A percentile compares a stretch with the other conserved stretches of the same genome.
Evolutionary conservation across 2,113 vertebrate species (phyloP).

Genomic region (Ornithorhynchus anatinus): DNA sequence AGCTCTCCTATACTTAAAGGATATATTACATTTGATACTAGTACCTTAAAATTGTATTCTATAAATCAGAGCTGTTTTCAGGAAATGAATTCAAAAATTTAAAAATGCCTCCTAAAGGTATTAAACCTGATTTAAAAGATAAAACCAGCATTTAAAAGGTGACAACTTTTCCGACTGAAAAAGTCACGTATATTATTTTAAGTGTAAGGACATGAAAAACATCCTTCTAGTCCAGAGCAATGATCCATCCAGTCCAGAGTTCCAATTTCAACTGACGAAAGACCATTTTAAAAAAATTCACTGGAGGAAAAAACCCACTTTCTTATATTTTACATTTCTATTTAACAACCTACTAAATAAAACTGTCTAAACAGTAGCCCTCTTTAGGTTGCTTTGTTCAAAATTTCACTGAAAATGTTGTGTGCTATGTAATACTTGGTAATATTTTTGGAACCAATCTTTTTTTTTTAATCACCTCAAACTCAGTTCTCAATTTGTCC

Average conservation of each 20-base stretch:
- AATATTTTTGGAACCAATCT: too few relatives aligned
- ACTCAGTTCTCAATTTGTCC: neutral
- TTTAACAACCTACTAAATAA: neutral
- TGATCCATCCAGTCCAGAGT: too few relatives aligned
- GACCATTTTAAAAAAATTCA: too few relatives aligned
- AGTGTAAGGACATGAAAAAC: too few relatives aligned
- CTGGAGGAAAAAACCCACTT: too few relatives aligned
- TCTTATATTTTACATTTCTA: neutral
- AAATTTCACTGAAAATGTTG: too few relatives aligned
- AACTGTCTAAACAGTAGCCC: neutral
- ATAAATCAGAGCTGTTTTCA: constrained; percentile 9
- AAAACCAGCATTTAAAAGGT: neutral
- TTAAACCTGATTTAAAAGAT: neutral
- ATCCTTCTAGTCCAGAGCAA: too few relatives aligned
- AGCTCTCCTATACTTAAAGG: too few relatives aligned
- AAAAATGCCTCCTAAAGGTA: neutral
- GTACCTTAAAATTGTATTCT: neutral
- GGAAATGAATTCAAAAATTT: neutral
- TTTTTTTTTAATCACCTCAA: neutral
- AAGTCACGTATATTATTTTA: rapidly evolving
- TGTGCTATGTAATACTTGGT: too few relatives aligned
- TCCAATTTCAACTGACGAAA: too few relatives aligned
- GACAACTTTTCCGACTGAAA: neutral
- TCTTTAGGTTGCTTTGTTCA: too few relatives aligned
- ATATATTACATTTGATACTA: neutral